A percentile compares a stretch with the other conserved stretches of the same genome.
Evolutionary conservation across 2,113 vertebrate species (phyloP).

Genomic region (Plecturocebus donacophilus): DNA sequence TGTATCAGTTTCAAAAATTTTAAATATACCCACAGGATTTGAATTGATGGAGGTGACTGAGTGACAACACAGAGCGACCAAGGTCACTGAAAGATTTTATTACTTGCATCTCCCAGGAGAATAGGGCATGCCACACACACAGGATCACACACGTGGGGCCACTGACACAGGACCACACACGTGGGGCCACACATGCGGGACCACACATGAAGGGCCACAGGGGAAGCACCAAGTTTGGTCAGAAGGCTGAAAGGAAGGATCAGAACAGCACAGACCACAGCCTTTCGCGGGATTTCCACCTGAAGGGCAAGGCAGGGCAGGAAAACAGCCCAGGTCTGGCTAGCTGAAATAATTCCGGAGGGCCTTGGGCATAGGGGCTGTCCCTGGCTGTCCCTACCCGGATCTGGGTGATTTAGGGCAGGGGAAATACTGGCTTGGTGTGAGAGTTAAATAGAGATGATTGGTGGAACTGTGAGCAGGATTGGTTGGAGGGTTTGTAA

Average conservation of each 20-base stretch:
- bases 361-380: neutral
- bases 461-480: neutral
- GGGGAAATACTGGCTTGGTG: neutral
- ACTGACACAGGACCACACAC: too few species aligned
- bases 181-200: too few species aligned
- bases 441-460: neutral
- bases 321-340: neutral
- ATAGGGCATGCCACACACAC: neutral
- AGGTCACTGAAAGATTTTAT: neutral
- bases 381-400: neutral
- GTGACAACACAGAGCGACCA: neutral
- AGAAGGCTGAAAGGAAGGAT: too few species aligned
- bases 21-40: neutral
- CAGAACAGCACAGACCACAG: neutral
- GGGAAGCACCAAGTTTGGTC: neutral
- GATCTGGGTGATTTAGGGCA: neutral
- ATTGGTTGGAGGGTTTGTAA: neutral
- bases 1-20: neutral
- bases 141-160: too few species aligned
- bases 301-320: neutral
- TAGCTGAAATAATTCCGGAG: neutral
- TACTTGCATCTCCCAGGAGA: neutral
- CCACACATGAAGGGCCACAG: too few species aligned
- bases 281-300: fast-evolving
- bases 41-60: neutral